phyloP scores from a whole-genome alignment of 2,113 vertebrate species.

The Sphaerodactylus townsendi region DNA sequence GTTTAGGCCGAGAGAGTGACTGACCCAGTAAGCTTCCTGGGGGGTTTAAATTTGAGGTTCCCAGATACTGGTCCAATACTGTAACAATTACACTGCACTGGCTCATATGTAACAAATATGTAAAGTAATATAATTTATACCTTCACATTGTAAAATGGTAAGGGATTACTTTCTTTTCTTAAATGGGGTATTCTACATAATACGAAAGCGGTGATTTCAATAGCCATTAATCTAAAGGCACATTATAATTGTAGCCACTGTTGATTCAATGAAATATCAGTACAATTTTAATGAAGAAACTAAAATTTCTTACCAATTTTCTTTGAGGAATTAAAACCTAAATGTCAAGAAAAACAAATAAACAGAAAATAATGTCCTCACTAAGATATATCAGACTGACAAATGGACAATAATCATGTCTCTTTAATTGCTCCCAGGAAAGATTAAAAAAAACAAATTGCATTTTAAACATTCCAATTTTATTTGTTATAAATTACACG shows the following conservation, averaged over 20 bases:
- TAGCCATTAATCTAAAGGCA: not conserved
- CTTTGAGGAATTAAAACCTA: constrained; percentile 51
- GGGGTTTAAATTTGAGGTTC: too few relatives aligned
- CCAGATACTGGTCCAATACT: too few relatives aligned
- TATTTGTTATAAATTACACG: not conserved
- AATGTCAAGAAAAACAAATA: constrained; percentile 29
- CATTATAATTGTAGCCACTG: not conserved
- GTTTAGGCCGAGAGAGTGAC: too few relatives aligned
- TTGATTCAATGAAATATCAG: not conserved
- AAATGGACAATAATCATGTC: not conserved
- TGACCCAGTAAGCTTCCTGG: too few relatives aligned
- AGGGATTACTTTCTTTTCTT: not conserved
- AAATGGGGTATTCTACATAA: not conserved
- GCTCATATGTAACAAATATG: not conserved
- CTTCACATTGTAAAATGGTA: not conserved
- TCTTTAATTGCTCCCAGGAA: not conserved
- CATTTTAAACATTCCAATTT: constrained; percentile 3
- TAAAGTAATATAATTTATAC: not conserved
- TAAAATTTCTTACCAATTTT: constrained; percentile 46
- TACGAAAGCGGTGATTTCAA: not conserved
- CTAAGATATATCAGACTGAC: not conserved
- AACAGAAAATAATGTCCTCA: not conserved
- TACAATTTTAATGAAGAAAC: not conserved
- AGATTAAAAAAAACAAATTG: not conserved
- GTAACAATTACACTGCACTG: too few relatives aligned